These are phyloP conservation scores for Casuarius casuarius DNA, from an alignment of 2,113 vertebrate species.

Conservation along the genomic window DNA sequence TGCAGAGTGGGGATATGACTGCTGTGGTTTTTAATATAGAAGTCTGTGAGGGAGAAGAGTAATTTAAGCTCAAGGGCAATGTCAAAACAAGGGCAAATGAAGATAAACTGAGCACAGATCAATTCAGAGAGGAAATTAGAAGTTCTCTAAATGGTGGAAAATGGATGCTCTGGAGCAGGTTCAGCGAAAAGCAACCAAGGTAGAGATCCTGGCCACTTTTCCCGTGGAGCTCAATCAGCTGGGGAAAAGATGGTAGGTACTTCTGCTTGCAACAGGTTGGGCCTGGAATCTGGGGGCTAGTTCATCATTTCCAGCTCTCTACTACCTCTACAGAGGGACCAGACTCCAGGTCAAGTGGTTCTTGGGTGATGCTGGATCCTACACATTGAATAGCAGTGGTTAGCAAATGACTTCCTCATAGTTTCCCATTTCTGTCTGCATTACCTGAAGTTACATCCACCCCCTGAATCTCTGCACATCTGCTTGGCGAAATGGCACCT, in stretches of 20 bases:
- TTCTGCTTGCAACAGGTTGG: not conserved
- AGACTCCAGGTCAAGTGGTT: not conserved
- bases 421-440: not conserved
- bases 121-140: not conserved
- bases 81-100: not conserved
- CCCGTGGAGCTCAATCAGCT: not conserved
- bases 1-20: not conserved
- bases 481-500: not conserved
- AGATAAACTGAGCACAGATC: not conserved
- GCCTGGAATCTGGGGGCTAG: not conserved
- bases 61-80: not conserved
- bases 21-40: not conserved
- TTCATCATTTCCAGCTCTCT: not conserved
- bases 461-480: not conserved
- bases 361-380: not conserved
- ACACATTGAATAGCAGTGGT: not conserved
- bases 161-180: conserved; percentile 1
- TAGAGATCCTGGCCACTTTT: not conserved
- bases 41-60: not conserved
- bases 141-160: not conserved
- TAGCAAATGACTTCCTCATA: not conserved
- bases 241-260: not conserved
- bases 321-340: not conserved
- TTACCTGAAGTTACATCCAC: not conserved
- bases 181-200: not conserved